These are phyloP conservation scores for Falco cherrug DNA, from an alignment of 2,797 vertebrate species.

Conservation along the genomic window DNA sequence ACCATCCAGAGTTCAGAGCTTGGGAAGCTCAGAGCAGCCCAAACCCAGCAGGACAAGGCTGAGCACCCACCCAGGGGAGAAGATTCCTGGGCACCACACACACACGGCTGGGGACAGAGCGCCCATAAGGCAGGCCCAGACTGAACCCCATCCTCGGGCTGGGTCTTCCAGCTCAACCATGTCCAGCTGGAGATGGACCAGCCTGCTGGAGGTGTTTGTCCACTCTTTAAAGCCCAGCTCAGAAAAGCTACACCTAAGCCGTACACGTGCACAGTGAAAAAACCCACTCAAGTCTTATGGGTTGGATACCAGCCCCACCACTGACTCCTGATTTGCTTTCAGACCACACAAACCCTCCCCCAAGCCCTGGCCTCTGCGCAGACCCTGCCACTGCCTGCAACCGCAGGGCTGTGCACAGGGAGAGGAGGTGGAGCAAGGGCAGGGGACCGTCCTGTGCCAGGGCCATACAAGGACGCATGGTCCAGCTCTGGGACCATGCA, in stretches of 20 bases:
- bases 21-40: background rate
- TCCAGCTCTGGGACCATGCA: background rate
- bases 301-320: background rate
- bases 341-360: background rate
- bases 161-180: background rate
- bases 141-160: background rate
- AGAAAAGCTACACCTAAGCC: background rate
- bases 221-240: background rate
- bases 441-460: background rate
- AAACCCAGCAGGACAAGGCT: background rate
- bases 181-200: background rate
- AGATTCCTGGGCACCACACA: background rate
- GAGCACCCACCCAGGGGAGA: background rate
- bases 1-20: background rate
- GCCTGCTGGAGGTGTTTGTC: background rate
- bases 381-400: background rate
- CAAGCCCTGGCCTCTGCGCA: background rate
- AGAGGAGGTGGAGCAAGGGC: background rate
- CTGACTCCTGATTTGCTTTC: background rate
- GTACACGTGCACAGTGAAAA: background rate
- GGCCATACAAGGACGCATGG: fast-evolving
- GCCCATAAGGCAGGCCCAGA: fast-evolving
- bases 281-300: background rate
- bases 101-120: background rate
- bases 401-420: background rate